phyloP scores from a whole-genome alignment of 53 echinoderm and acorn worm genomes.

The Stichopus horrens region DNA sequence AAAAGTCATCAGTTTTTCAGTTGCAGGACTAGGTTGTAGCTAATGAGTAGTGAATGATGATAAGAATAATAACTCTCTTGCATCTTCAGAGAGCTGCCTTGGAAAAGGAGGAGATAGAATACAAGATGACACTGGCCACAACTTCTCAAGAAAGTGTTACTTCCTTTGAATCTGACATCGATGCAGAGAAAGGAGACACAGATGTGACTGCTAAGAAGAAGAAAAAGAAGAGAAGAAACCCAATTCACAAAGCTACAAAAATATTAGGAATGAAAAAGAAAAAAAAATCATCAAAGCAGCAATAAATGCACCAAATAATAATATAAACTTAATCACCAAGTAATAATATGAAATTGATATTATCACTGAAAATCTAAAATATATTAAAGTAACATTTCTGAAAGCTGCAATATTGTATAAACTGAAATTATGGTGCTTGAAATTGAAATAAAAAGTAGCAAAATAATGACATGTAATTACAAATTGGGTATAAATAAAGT shows the following conservation, averaged over 20 bases:
- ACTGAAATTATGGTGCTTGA: no score
- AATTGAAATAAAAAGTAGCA: no score
- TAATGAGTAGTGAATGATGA: no score
- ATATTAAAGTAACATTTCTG: no score
- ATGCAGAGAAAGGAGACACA: neutral
- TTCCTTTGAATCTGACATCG: neutral
- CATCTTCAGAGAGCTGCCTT: neutral
- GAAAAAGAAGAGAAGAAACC: constrained; percentile 23
- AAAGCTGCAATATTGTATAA: no score
- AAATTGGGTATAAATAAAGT: no score
- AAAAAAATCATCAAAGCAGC: neutral
- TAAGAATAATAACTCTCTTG: neutral
- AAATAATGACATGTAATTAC: no score
- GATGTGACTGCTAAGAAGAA: neutral
- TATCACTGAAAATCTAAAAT: no score
- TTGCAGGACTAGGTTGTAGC: no score
- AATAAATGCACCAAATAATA: neutral
- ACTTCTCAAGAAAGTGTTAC: neutral
- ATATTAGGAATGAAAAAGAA: constrained; percentile 6
- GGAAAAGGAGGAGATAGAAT: neutral
- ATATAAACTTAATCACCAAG: no score
- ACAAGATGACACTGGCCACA: neutral
- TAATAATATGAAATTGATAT: no score
- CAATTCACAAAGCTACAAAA: constrained; percentile 28
- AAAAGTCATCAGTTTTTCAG: no score